Evolutionary conservation across 1,140 invertebrate genomes (phyloP).

Genomic region (Caenorhabditis elegans): WBcel235 BX284603.4:8906501-8907000

Average conservation of each 20-base stretch:
- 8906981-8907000: background rate
- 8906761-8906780: background rate
- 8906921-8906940: background rate
- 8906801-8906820: too few species aligned
- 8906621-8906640: background rate
- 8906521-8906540: slow-evolving; percentile 38
- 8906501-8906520: background rate
- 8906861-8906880: too few species aligned
- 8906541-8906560: background rate
- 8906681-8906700: slow-evolving; percentile 19
- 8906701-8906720: too few species aligned
- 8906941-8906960: background rate
- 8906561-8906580: background rate
- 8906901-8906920: background rate
- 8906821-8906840: too few species aligned
- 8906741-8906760: background rate
- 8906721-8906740: background rate
- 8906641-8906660: background rate
- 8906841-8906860: too few species aligned
- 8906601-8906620: slow-evolving; percentile 50
- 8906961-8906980: slow-evolving; percentile 10
- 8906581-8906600: slow-evolving; percentile 27
- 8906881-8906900: background rate
- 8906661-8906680: slow-evolving; percentile 58
- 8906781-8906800: background rate